Evolutionary conservation across 2,888 invertebrate genomes (phyloP), one percentile per base, ranked within the genome.

Genomic region (Lycophotia porphyrea): DNA sequence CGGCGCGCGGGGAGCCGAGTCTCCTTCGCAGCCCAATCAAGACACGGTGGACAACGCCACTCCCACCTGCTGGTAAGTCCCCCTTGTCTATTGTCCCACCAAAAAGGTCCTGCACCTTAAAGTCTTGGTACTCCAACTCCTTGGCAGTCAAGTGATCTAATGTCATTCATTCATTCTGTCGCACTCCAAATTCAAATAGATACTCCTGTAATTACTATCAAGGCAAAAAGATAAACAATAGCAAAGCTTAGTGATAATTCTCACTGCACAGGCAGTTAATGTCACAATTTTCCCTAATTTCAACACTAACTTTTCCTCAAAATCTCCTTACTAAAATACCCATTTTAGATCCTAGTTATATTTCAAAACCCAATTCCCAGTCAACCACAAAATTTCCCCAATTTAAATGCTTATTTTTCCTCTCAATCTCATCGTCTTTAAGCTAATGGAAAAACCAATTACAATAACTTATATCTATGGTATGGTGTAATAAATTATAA

Each of bases 21-120:
- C 96, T 96, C 96, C 96, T 95, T 95, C 96, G 96, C 96, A 96
- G 94, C 93, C 96, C 94, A 96, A 95, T 93, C 96, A 96, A 90
- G 95, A 96, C 93, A 95, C 96, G 89, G 95, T 96, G 95, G 96
- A 96, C 84, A 96, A 95, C 95, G 93, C 96, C 92, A 95, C 96
- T 90, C 95, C 95, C 93, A 95, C 95, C 92, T 96, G 96, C 94
- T 96, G 96, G 96, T 96, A 84, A 95, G 95, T 94, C 64, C 71
- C 49, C 24, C 36, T 72, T 47, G 31, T 42, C 31, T 71, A 52
- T 52, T 61, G 7, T 9, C 55, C 47, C 61, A 55, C 70, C 47
- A 73, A 71, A 71, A 64, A 73, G 55, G 47, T 74, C 34, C 63
- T 63, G 15, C 36, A 64, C 11, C 31, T 67, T 58, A 73, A 55